These are phyloP conservation scores for Calephelis nemesis DNA, from an alignment of 1,140 invertebrate species.

Conservation along the genomic window DNA sequence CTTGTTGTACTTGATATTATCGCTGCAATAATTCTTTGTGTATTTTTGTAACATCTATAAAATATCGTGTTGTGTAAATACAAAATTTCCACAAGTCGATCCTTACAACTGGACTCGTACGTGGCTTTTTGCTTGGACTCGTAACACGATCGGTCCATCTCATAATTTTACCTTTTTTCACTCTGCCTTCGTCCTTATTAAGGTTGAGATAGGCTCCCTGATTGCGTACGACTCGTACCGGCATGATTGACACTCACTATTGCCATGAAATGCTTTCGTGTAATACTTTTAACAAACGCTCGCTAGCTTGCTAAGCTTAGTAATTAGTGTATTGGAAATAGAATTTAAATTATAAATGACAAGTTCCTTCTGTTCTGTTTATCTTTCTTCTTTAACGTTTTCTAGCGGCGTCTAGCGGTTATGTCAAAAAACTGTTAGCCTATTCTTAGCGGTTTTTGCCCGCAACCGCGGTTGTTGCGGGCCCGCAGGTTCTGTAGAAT, in stretches of 20 bases:
- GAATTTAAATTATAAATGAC: too few relatives aligned
- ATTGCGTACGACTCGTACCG: constrained; percentile 38
- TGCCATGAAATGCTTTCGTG: constrained; percentile 32
- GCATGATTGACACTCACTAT: constrained; percentile 55
- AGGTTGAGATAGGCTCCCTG: constrained; percentile 29
- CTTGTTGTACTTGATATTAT: too few relatives aligned
- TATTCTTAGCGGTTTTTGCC: too few relatives aligned
- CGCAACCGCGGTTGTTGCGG: too few relatives aligned
- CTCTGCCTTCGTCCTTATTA: constrained; percentile 57
- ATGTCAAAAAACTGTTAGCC: too few relatives aligned
- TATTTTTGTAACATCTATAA: not conserved
- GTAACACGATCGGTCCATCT: constrained; percentile 69
- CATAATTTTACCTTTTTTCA: constrained; percentile 65
- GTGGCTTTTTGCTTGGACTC: constrained; percentile 50
- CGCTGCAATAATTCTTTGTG: too few relatives aligned
- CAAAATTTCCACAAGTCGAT: constrained; percentile 28
- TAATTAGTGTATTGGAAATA: too few relatives aligned
- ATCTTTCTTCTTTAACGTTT: too few relatives aligned
- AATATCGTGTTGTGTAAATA: constrained; percentile 37
- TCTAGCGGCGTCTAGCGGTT: too few relatives aligned
- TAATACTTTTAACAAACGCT: constrained; percentile 8
- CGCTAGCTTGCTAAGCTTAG: too few relatives aligned
- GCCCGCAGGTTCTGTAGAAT: too few relatives aligned
- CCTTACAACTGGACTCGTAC: constrained; percentile 48
- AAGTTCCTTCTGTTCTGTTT: too few relatives aligned